phyloP scores from a whole-genome alignment of 2,797 vertebrate genomes.

The Propithecus perrieri region DNA sequence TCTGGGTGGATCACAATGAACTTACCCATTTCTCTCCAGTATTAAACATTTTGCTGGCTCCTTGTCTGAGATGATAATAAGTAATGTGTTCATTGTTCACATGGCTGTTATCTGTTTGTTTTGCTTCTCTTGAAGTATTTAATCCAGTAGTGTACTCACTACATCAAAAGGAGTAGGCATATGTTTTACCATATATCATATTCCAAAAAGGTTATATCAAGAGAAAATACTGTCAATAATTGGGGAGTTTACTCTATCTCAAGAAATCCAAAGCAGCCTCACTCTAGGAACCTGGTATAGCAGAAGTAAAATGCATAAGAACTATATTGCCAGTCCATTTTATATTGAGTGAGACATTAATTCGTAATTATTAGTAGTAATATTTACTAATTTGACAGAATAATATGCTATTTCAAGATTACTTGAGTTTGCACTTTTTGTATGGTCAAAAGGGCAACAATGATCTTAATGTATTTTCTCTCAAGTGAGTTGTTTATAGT shows the following conservation, averaged over 20 bases:
- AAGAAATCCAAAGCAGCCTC: not conserved
- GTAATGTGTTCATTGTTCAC: not conserved
- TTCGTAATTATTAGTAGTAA: not conserved
- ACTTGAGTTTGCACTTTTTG: not conserved
- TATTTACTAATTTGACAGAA: not conserved
- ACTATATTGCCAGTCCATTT: too few species aligned
- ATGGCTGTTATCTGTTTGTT: not conserved
- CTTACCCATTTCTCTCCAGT: not conserved
- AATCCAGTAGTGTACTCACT: not conserved
- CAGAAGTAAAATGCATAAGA: not conserved
- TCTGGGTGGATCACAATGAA: not conserved
- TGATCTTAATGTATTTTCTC: not conserved
- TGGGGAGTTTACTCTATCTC: not conserved
- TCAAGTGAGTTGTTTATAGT: not conserved
- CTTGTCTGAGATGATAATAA: not conserved
- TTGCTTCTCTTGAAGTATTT: not conserved
- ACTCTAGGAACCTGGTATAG: not conserved
- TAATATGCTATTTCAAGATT: not conserved
- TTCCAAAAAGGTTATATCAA: not conserved
- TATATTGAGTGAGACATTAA: not conserved
- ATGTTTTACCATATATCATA: not conserved
- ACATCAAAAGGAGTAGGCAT: not conserved
- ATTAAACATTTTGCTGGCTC: not conserved
- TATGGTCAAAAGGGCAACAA: not conserved
- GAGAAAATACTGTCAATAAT: not conserved